Conservation (phyloP, 2,888 invertebrate species). For the Latrodectus elegans region DNA sequence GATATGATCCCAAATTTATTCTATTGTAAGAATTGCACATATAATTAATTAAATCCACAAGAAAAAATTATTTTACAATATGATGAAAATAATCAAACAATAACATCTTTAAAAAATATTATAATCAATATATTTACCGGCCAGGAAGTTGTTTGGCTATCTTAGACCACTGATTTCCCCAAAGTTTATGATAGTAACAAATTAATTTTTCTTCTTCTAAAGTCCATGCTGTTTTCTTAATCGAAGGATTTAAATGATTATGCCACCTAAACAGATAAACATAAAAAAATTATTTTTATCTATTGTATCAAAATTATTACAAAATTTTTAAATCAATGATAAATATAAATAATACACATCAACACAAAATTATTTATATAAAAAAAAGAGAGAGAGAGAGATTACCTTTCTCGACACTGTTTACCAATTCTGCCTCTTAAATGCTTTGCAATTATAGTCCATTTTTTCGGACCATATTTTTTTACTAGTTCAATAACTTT, state of each 20-base stretch:
- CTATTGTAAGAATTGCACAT: no score
- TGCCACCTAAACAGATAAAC: constrained; percentile 83
- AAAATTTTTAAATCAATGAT: neutral
- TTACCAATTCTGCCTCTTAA: constrained; percentile 96
- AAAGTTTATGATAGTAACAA: constrained; percentile 84
- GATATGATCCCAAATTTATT: no score
- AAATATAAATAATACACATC: neutral
- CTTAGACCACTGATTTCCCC: constrained; percentile 98
- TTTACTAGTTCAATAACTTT: constrained; percentile 93
- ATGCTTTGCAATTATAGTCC: constrained; percentile 96
- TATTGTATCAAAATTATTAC: neutral
- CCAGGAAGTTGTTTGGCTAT: constrained; percentile 95
- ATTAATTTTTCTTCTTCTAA: constrained; percentile 93
- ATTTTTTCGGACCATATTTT: constrained; percentile 95
- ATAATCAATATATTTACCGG: constrained; percentile 77
- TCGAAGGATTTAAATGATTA: constrained; percentile 96
- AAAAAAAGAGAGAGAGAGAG: neutral
- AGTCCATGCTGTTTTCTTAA: constrained; percentile 98
- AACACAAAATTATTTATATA: constrained; percentile 75
- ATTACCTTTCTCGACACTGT: constrained; percentile 91
- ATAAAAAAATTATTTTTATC: neutral
- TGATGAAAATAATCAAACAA: no score
- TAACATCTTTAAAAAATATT: constrained; percentile 73
- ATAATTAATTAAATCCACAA: no score
- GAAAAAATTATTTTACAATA: no score